Conservation (phyloP, 2,113 vertebrate genomes). For the Hoplias malabaricus region DNA sequence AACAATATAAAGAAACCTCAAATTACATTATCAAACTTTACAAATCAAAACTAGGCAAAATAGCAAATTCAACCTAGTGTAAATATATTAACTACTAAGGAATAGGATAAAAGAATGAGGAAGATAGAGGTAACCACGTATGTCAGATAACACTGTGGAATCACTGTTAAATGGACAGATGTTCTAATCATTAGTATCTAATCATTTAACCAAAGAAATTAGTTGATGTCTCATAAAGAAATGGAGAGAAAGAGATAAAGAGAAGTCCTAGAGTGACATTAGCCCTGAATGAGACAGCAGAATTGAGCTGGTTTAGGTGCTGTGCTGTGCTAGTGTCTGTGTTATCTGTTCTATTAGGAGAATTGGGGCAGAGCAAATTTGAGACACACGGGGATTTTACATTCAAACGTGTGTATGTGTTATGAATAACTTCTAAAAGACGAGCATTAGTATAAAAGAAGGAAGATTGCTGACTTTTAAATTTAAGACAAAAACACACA, state of each 20-base stretch:
- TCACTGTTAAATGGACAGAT: not conserved
- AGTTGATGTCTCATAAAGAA: not conserved
- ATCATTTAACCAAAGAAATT: not conserved
- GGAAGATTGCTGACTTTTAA: not conserved
- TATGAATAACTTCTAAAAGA: not conserved
- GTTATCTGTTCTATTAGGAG: constrained; percentile 38
- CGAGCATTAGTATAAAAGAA: not conserved
- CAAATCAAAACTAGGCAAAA: not conserved
- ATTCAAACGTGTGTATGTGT: not conserved
- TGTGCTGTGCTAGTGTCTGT: constrained; percentile 28
- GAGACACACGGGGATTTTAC: constrained; percentile 29
- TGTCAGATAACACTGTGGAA: not conserved
- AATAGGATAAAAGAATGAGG: not conserved
- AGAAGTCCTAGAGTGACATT: constrained; percentile 10
- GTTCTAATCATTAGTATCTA: not conserved
- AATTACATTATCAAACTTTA: not conserved
- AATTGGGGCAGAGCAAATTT: constrained; percentile 47
- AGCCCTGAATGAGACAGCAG: constrained; percentile 45
- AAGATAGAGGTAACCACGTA: not conserved
- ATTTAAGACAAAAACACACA: not conserved
- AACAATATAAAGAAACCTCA: too few relatives aligned
- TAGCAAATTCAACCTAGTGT: too few relatives aligned
- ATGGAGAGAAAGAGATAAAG: not conserved
- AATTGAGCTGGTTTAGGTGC: constrained; percentile 37
- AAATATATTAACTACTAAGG: not conserved